These are phyloP conservation scores for Hydractinia echinata DNA, from an alignment of 30 jellyfish, hydroid and myxozoan species.

Conservation along the genomic window DNA sequence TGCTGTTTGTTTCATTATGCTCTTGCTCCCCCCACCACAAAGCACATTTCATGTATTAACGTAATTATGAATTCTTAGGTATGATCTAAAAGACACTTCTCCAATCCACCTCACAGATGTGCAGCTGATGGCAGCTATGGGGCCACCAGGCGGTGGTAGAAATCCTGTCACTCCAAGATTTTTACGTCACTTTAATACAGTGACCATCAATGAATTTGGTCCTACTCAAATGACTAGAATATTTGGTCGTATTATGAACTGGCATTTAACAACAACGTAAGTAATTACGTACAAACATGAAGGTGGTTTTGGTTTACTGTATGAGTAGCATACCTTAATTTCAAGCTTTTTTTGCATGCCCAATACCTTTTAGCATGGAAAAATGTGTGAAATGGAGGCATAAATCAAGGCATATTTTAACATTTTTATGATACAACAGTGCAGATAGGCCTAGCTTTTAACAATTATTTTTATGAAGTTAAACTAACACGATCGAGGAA, in stretches of 20 bases:
- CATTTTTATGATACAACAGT: too few relatives aligned
- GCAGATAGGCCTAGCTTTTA: too few relatives aligned
- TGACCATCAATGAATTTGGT: constrained; percentile 87
- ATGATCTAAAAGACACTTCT: constrained; percentile 89
- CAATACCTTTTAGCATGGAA: too few relatives aligned
- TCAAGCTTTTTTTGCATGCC: not conserved
- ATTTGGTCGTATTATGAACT: constrained; percentile 89
- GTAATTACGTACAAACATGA: not conserved
- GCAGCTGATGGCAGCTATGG: constrained; percentile 98
- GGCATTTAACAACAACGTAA: constrained; percentile 93
- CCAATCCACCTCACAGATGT: constrained; percentile 95
- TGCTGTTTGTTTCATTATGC: too few relatives aligned
- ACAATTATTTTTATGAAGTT: too few relatives aligned
- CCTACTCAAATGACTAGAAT: constrained; percentile 73
- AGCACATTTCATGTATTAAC: too few relatives aligned
- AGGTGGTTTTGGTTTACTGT: not conserved
- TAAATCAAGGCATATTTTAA: too few relatives aligned
- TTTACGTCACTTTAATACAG: constrained; percentile 91
- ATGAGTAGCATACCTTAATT: not conserved
- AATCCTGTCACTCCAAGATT: constrained; percentile 97
- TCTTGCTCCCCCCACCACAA: too few relatives aligned
- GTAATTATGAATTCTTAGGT: too few relatives aligned
- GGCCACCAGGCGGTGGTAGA: constrained; percentile 99
- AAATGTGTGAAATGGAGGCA: too few relatives aligned
- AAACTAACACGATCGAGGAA: too few relatives aligned